Conservation (phyloP, 1,140 invertebrate species). For the Nymphalis io region DNA sequence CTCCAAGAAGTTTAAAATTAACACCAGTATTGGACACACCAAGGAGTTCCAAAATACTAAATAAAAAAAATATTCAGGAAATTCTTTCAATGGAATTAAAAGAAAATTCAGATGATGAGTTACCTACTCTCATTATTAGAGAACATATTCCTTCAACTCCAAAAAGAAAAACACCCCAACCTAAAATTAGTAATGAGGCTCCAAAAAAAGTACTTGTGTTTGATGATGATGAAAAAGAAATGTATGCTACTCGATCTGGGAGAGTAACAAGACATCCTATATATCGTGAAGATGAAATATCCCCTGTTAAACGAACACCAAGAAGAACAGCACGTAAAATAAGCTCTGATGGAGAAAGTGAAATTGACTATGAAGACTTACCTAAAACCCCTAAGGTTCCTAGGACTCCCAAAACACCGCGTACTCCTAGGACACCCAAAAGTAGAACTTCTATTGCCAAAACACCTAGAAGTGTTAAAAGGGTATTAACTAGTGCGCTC, state of each 20-base stretch:
- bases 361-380: constrained; percentile 61
- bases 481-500: constrained; percentile 64
- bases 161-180: constrained; percentile 59
- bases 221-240: constrained; percentile 56
- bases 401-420: constrained; percentile 46
- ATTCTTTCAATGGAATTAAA: constrained; percentile 66
- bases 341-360: constrained; percentile 52
- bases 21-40: constrained; percentile 45
- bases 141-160: constrained; percentile 59
- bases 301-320: constrained; percentile 63
- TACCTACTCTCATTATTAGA: constrained; percentile 70
- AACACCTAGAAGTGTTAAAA: constrained; percentile 59
- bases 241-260: constrained; percentile 52
- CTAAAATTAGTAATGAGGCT: constrained; percentile 54
- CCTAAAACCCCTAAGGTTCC: constrained; percentile 45
- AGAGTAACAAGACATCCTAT: constrained; percentile 49
- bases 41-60: constrained; percentile 52
- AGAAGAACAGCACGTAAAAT: constrained; percentile 47
- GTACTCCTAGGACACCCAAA: constrained; percentile 55
- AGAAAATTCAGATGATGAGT: constrained; percentile 70
- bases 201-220: constrained; percentile 67
- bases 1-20: constrained; percentile 46
- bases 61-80: constrained; percentile 57
- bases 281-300: constrained; percentile 56
- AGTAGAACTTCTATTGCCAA: constrained; percentile 34